phyloP scores from a whole-genome alignment of 1,140 invertebrate genomes.

The Tetragonula clypearis region DNA sequence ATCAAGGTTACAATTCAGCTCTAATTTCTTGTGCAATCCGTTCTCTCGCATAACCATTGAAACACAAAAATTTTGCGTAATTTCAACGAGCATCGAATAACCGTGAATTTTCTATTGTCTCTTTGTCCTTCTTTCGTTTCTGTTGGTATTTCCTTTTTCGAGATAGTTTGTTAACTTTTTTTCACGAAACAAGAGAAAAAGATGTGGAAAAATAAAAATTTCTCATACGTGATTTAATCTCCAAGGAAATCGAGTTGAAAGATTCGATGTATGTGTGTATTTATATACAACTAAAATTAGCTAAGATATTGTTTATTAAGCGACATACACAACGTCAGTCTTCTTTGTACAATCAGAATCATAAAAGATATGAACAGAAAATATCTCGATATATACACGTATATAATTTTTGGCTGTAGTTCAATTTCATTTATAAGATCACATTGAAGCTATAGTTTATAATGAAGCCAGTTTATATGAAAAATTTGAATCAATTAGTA shows the following conservation, averaged over 20 bases:
- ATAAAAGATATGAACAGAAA: not conserved
- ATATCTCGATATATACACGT: not conserved
- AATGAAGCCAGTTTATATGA: no score
- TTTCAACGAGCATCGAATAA: constrained; percentile 1
- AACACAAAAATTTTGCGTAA: constrained; percentile 28
- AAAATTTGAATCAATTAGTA: not conserved
- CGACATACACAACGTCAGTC: not conserved
- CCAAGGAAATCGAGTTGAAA: not conserved
- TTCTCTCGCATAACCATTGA: constrained; percentile 1
- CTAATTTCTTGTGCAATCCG: constrained; percentile 54
- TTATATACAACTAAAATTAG: not conserved
- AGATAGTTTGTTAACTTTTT: no score
- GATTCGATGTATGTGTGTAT: not conserved
- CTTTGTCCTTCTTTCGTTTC: not conserved
- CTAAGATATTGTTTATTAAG: not conserved
- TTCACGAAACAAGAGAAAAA: not conserved
- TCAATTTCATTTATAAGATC: no score
- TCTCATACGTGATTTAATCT: not conserved
- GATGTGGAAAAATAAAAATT: not conserved
- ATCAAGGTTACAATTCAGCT: constrained; percentile 59
- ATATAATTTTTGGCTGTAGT: no score
- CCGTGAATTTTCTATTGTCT: not conserved
- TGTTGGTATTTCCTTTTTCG: no score
- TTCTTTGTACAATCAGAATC: not conserved
- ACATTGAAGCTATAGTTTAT: no score